Percentiles rank a stretch among this genome's conserved stretches.
phyloP scores from a whole-genome alignment of 2,888 invertebrate genomes.

The Sturmia bella region DNA sequence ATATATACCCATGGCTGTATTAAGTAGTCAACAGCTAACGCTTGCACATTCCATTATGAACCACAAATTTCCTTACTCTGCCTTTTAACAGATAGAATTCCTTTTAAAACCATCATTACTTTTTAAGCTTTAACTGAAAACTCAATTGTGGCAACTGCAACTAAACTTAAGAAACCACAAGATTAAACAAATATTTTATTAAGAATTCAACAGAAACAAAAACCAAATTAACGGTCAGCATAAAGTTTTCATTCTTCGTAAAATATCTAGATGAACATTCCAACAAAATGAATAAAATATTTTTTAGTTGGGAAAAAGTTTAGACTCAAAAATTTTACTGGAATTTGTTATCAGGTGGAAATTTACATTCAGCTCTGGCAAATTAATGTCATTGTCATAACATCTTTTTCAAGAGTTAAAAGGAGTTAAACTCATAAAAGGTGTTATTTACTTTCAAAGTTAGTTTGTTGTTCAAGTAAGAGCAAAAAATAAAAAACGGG shows the following conservation, averaged over 20 bases:
- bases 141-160: conserved; percentile 28
- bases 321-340: neutral
- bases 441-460: conserved; percentile 9
- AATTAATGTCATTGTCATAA: conserved; percentile 42
- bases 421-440: conserved; percentile 50
- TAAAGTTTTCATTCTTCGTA: neutral
- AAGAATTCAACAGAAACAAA: conserved; percentile 14
- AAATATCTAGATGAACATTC: neutral
- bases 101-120: neutral
- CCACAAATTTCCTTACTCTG: neutral
- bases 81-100: neutral
- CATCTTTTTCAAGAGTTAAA: conserved; percentile 46
- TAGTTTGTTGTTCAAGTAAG: neutral
- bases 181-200: conserved; percentile 23
- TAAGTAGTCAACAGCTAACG: neutral
- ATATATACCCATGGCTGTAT: too few relatives aligned
- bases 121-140: neutral
- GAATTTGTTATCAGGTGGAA: conserved; percentile 44
- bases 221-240: neutral
- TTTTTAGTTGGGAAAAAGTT: conserved; percentile 9
- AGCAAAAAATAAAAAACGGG: neutral
- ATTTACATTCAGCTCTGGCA: conserved; percentile 43
- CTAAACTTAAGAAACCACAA: conserved; percentile 36
- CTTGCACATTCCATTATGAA: neutral
- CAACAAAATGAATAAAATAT: conserved; percentile 18